Percentiles rank a stretch among this genome's conserved stretches.
These are phyloP conservation scores for Dendropsophus ebraccatus DNA, from an alignment of 2,113 vertebrate species.

Conservation along the genomic window DNA sequence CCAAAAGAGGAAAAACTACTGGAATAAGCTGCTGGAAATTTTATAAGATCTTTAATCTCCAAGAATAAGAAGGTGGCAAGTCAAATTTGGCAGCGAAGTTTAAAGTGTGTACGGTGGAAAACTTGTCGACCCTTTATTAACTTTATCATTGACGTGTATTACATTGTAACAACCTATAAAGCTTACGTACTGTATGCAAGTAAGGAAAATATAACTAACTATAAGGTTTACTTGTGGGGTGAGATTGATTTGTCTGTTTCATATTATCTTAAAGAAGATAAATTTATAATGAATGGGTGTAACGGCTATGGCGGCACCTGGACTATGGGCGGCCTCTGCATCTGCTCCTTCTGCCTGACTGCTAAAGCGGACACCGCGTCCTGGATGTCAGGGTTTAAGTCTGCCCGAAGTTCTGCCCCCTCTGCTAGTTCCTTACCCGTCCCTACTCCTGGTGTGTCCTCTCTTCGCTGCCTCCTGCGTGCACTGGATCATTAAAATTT, in stretches of 20 bases:
- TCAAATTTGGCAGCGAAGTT: constrained; percentile 5
- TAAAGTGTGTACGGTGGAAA: constrained; percentile 20
- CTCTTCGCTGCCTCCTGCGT: too few species aligned
- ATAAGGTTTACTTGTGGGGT: background rate
- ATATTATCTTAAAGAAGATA: background rate
- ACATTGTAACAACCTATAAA: background rate
- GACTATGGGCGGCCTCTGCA: too few species aligned
- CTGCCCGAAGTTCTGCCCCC: too few species aligned
- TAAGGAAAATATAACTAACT: background rate
- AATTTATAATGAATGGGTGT: too few species aligned
- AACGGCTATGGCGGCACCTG: too few species aligned
- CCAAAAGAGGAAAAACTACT: constrained; percentile 39
- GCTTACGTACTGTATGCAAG: background rate
- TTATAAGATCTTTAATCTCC: constrained; percentile 31
- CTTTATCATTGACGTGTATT: background rate
- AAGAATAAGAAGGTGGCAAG: background rate
- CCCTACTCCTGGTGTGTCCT: too few species aligned
- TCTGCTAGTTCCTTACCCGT: too few species aligned
- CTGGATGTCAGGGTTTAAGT: too few species aligned
- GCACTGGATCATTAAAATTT: too few species aligned
- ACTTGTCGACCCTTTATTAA: background rate
- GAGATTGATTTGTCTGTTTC: background rate
- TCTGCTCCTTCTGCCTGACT: too few species aligned
- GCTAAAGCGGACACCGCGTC: too few species aligned
- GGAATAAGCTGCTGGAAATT: background rate